These are phyloP conservation scores for Chrysomallon squamiferum DNA, from an alignment of 1,140 invertebrate species.

Conservation along the genomic window DNA sequence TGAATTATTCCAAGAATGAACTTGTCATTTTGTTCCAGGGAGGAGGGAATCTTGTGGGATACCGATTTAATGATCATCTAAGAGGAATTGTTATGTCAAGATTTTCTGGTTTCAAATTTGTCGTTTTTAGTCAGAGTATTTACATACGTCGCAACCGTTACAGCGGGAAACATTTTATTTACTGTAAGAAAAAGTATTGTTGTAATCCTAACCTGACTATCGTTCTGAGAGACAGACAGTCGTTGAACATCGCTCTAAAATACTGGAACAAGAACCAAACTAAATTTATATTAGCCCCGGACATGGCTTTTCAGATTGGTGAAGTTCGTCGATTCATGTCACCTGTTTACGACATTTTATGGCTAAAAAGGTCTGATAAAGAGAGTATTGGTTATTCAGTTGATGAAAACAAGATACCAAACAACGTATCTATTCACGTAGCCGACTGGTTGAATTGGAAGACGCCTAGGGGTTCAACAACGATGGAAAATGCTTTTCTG, in stretches of 20 bases:
- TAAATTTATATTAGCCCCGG: constrained; percentile 19
- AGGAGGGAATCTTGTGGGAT: constrained; percentile 31
- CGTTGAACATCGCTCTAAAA: constrained; percentile 14
- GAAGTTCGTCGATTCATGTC: constrained; percentile 8
- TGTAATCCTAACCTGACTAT: constrained; percentile 6
- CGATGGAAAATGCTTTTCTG: constrained; percentile 15
- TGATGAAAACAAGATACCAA: constrained; percentile 3
- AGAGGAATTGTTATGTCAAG: constrained; percentile 1
- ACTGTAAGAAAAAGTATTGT: background rate
- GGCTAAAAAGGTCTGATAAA: constrained; percentile 12
- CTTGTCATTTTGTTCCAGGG: constrained; percentile 9
- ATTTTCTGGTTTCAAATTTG: constrained; percentile 13
- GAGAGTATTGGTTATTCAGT: constrained; percentile 12
- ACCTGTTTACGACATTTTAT: constrained; percentile 21
- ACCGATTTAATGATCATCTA: constrained; percentile 3
- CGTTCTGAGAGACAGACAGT: constrained; percentile 27
- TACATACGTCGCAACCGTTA: background rate
- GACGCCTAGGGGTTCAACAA: background rate
- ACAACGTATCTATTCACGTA: constrained; percentile 2
- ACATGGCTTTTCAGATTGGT: constrained; percentile 29
- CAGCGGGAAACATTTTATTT: background rate
- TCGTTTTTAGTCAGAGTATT: constrained; percentile 28
- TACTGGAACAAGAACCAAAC: constrained; percentile 10
- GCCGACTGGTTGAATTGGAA: constrained; percentile 14
- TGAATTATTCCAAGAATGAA: background rate